Base-by-base conservation (phyloP, 1,140 invertebrate genomes). In the Phocides pigmalion region DNA sequence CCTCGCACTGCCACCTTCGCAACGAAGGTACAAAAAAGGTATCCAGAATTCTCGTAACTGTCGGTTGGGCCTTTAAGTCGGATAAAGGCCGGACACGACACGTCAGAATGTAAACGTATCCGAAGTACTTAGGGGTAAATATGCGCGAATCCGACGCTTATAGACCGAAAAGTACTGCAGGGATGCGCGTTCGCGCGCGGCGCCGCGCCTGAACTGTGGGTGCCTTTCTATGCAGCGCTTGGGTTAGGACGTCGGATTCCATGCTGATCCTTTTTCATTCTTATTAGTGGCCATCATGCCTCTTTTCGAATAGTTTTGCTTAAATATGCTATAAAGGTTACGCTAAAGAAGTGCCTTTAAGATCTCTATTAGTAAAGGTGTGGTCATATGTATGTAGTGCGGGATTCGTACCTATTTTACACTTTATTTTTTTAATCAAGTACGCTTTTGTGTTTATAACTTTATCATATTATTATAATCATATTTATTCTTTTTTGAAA, bases 21-120 rank as follows among this genome's bases (percentile, higher is more conserved):
- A 1, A 32, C 0, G 5, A 32, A 32, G 28, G 35, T 20, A 66
- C 32, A 61, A 69, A 79, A 79, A 84, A 82, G 75, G 83, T 66
- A 82, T 80, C 71, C 72, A 78, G 64, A 79, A 78, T 81, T 85
- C 74, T 70, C 22, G 64, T 49, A 50, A 61, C 35, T 54, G 54
- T 68, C 66, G 66, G 63, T 68, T 19, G 74, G 80, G 72, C 70
- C 70, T 70, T 76, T 66, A 59, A 69, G 22, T 58, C 6, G 4
- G 2, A 58, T 68, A 70, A 75, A 79, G 58, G 56, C 22, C 44
- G 22, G 59, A 59, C 56, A 49, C 64, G 62, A 66, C 54, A 53
- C 56, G 42, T 62, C 12, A 62, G 58, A 62, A 62, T 62, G 15
- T 61, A 20, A 63, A 42, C 35, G 47, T 42, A 64, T 62, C 41